These are phyloP conservation scores for Nicator chloris DNA, from an alignment of 2,113 vertebrate genomes.

Conservation along the genomic window DNA sequence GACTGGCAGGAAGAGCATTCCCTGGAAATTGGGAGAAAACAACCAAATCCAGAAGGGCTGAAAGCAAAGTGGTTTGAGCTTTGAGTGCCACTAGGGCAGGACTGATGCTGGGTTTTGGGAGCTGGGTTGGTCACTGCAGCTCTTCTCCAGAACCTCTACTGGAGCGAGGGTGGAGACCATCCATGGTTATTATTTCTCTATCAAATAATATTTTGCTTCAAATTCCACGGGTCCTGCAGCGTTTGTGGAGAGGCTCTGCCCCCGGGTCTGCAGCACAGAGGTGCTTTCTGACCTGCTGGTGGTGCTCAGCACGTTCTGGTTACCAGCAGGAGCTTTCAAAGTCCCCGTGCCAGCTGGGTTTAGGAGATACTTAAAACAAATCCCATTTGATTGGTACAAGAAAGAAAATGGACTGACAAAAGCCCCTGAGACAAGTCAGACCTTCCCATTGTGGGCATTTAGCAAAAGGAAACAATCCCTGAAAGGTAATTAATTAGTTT, in stretches of 20 bases:
- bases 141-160: fast-evolving
- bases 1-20: neutral
- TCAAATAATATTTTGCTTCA: neutral
- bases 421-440: neutral
- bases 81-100: neutral
- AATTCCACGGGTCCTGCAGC: neutral
- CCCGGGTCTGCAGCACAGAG: neutral
- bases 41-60: neutral
- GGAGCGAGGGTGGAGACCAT: neutral
- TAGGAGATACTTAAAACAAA: neutral
- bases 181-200: fast-evolving
- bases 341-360: neutral
- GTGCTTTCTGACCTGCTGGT: neutral
- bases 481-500: neutral
- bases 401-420: conserved; percentile 7
- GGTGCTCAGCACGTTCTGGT: neutral
- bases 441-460: neutral
- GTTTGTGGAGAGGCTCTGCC: neutral
- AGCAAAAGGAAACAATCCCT: neutral
- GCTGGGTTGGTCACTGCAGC: neutral
- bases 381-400: neutral
- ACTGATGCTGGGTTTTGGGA: neutral
- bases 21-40: neutral
- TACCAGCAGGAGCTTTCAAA: neutral
- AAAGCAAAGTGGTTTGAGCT: neutral